Evolutionary conservation across 2,113 vertebrate species (phyloP), one percentile per base, ranked within the genome.

Genomic region (Spilogale gracilis): DNA sequence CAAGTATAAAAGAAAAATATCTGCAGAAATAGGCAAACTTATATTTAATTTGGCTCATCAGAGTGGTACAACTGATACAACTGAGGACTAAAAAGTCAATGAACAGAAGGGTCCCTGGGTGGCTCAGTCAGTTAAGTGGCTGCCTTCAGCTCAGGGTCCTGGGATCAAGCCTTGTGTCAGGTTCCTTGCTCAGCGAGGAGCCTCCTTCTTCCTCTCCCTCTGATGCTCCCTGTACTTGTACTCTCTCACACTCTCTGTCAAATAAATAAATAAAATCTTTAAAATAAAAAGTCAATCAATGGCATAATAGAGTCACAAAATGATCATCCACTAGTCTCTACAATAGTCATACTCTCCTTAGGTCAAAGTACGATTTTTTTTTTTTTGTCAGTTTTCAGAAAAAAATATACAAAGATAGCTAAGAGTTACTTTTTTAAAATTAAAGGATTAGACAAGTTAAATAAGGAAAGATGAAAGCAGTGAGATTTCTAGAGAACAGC

Each of bases 1-100:
- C 32, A 88, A 89, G 45, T n/a, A 52, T 1, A 81, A 60, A 86
- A 84, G 61, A 65, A 65, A 95, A 83, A 21, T 38, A 20, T 73
- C 45, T 65, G 67, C 54, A 50, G 20, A 4, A 71, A 38, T 65
- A 67, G 9, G 50, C 48, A 67, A 11, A 2, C 9, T 23, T 85
- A 43, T 85, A 76, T 71, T 93, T 93, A 89, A 89, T 91, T 88
- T 80, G 38, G 86, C 83, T 76, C 69, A 85, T 87, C 45, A 81
- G 8, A 92, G 52, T 56, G 83, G 32, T 13, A 43, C 54, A 69
- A 65, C 25, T 79, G 52, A 84, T 13, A 43, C 54, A 69, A 65
- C 25, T 79, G 52, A 84, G 50, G 5, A 87, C 50, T 58, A 82
- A 73, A 88, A 95, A 60, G 30, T 14, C 63, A 32, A 32, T 67